Evolutionary conservation across 1,140 invertebrate species (phyloP), one percentile per base, ranked within the genome.

Genomic region (Eubasilissa regina): DNA sequence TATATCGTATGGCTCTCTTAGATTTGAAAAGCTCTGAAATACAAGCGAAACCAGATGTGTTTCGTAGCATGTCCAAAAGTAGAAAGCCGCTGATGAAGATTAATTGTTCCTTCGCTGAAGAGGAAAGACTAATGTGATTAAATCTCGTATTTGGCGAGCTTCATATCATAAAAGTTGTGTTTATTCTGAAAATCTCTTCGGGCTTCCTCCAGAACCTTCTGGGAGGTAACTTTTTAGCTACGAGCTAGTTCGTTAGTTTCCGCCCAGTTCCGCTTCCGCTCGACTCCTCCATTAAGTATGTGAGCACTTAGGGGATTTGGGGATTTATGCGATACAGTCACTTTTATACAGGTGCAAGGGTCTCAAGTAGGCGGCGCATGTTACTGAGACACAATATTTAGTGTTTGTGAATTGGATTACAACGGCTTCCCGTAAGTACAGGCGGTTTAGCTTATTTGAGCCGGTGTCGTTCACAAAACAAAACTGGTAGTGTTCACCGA

Each of bases 221-320:
- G 64, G 44, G 43, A 68, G 64, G 13, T 7, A 68, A 68, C 13
- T 68, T 68, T 68, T 68, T 45, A 47, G 64, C 8, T 47, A 17
- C 35, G 13, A 17, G 64, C 45, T 48, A 64, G 25, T 64, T 68
- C 44, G 64, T n/a, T 47, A 68, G 64, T 68, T 68, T 68, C 64
- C 64, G 64, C 43, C 64, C 19, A 48, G 43, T 68, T 68, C 19
- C 15, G 64, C n/a, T 21, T 13, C n/a, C 51, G 70, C 48, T 73
- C 68, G 73, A 25, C 48, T 75, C 73, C 73, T 62, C 64, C 62
- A 75, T 75, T 68, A 68, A 9, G 17, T 75, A 77, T 70, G 75
- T 80, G 70, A 80, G 79, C 79, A 80, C 79, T 80, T 73, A 17
- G 58, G 79, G 79, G 79, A 77, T 56, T 47, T 51, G 19, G 79